Evolutionary conservation across 2,888 invertebrate species (phyloP).

Genomic region (Mechanitis messenoides): DNA sequence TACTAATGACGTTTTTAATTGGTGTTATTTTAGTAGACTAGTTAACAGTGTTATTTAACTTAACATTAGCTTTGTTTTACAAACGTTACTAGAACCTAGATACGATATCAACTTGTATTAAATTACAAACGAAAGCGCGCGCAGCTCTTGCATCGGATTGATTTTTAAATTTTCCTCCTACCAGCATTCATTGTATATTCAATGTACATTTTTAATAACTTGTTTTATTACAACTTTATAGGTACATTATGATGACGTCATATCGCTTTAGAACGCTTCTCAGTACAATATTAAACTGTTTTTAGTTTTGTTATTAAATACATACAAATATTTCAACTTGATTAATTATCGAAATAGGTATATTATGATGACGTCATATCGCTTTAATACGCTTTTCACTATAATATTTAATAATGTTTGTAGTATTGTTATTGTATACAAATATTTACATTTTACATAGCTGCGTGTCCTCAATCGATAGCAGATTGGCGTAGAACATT

Average conservation of each 20-base stretch:
- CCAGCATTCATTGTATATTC: neutral
- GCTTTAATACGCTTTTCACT: neutral
- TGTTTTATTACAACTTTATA: too few relatives aligned
- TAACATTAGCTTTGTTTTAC: too few relatives aligned
- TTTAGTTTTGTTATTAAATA: neutral
- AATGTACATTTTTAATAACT: neutral
- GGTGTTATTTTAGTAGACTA: too few relatives aligned
- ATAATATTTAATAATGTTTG: neutral
- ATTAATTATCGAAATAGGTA: neutral
- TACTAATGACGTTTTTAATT: too few relatives aligned
- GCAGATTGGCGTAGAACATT: neutral
- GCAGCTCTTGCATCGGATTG: constrained; percentile 5
- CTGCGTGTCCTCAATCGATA: neutral
- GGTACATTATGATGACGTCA: neutral
- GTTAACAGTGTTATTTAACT: too few relatives aligned
- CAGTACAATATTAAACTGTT: neutral
- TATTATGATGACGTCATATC: neutral
- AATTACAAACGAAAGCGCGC: constrained; percentile 4
- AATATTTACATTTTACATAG: neutral
- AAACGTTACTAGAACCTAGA: too few relatives aligned
- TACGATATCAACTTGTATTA: neutral
- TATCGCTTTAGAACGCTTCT: neutral
- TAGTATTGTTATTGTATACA: neutral
- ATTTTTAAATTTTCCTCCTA: neutral
- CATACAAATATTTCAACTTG: neutral